phyloP scores from a whole-genome alignment of 2,888 invertebrate genomes.

The Cremastobaeus sp. region DNA sequence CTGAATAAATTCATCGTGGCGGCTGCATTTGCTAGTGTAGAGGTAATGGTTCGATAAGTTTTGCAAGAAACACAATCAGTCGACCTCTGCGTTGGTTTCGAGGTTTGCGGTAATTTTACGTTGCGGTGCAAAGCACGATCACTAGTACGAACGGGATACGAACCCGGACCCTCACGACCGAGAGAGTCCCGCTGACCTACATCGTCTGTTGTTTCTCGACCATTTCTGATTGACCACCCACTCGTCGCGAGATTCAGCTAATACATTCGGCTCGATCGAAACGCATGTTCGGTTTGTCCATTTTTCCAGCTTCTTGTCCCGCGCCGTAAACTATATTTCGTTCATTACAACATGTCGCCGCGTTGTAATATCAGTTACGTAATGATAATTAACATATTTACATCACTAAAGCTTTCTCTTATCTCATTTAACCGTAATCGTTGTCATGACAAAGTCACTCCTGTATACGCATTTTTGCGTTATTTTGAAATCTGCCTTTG shows the following conservation, averaged over 20 bases:
- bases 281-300: too few species aligned
- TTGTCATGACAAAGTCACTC: slow-evolving; percentile 12
- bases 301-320: slow-evolving; percentile 16
- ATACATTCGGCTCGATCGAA: slow-evolving; percentile 22
- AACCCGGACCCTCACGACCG: slow-evolving; percentile 72
- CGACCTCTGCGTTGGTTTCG: slow-evolving; percentile 33
- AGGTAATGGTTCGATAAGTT: slow-evolving; percentile 6
- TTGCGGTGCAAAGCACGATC: slow-evolving; percentile 42
- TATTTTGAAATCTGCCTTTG: slow-evolving; percentile 6
- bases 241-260: slow-evolving; percentile 19
- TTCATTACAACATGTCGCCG: slow-evolving; percentile 45
- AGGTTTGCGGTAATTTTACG: slow-evolving; percentile 51
- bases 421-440: slow-evolving; percentile 25
- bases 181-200: slow-evolving; percentile 70
- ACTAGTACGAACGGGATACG: slow-evolving; percentile 62
- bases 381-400: slow-evolving; percentile 47
- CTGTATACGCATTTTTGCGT: background rate
- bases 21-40: too few species aligned
- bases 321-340: slow-evolving; percentile 17
- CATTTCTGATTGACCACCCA: slow-evolving; percentile 45
- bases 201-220: slow-evolving; percentile 62
- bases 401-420: slow-evolving; percentile 49
- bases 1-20: too few species aligned
- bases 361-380: slow-evolving; percentile 25
- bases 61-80: slow-evolving; percentile 21